Base-by-base conservation (phyloP, 2,888 invertebrate genomes). In the Xylocampa areola region DNA sequence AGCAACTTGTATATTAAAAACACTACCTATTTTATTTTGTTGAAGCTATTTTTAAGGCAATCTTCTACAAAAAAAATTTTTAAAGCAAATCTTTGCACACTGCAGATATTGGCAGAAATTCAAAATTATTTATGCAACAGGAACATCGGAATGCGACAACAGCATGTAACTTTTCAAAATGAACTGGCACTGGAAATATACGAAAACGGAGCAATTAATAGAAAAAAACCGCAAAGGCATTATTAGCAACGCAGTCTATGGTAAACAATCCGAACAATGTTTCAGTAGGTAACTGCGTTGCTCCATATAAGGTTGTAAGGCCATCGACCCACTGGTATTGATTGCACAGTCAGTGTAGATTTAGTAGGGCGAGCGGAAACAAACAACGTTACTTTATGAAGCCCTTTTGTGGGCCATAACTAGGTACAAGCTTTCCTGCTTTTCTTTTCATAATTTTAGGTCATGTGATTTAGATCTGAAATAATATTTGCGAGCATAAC, bases 321-420 rank as follows among this genome's bases (percentile, higher is more conserved):
- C 77, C 87, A 79, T 82, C 80, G 86, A 88, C 86, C 88, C 68
- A 75, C 60, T 69, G 50, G 57, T 79, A 88, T 88, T 80, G 88
- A 90, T 89, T 85, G 73, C 68, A 67, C 32, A 40, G 54, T 52
- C 61, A 45, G 48, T 47, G 44, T 47, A 47, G 68, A 76, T 86
- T n/a, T 88, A 85, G 75, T 87, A 81, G 88, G 84, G 76, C 86
- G 68, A 79, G 54, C 79, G 80, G 82, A 80, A 83, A 80, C 71
- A 65, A 74, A 57, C 44, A 37, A 41, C 10, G 59, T 66, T 52
- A 62, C 39, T 63, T 73, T 70, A 69, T 61, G 49, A 59, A 58
- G 45, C 65, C 61, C 54, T 67, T 69, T 73, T 73, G 70, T 81
- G 68, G 81, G 72, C 53, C 74, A 71, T 54, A 57, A n/a, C n/a